Evolutionary conservation across 2,888 invertebrate genomes (phyloP).

Genomic region (Xiphydria camelus): DNA sequence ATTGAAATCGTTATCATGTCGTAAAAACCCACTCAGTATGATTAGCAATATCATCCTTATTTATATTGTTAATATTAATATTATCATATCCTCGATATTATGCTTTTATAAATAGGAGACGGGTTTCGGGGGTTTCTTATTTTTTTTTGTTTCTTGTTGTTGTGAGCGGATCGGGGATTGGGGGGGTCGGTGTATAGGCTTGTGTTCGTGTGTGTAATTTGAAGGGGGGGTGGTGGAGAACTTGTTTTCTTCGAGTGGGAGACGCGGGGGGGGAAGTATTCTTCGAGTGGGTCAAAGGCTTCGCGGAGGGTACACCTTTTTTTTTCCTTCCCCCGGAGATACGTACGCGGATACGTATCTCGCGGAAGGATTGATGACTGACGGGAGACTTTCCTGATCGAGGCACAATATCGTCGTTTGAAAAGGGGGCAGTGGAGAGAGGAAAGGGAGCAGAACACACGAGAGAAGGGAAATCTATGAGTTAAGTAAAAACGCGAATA

Average conservation of each 20-base stretch:
- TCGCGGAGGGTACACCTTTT: too few relatives aligned
- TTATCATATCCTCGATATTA: constrained; percentile 57
- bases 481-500: constrained; percentile 49
- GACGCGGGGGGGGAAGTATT: too few relatives aligned
- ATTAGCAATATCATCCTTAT: constrained; percentile 57
- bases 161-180: background rate
- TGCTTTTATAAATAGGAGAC: constrained; percentile 56
- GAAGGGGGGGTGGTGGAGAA: too few relatives aligned
- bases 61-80: constrained; percentile 57
- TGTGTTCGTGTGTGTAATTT: too few relatives aligned
- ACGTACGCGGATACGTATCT: too few relatives aligned
- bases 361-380: too few relatives aligned
- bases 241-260: too few relatives aligned
- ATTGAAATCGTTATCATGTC: constrained; percentile 55
- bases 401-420: too few relatives aligned
- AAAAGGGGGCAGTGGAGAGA: too few relatives aligned
- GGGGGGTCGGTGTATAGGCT: background rate
- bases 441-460: background rate
- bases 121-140: constrained; percentile 22
- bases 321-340: too few relatives aligned
- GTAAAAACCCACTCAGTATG: constrained; percentile 58
- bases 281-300: too few relatives aligned
- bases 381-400: too few relatives aligned
- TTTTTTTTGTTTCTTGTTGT: constrained; percentile 13
- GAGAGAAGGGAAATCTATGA: constrained; percentile 24